Conservation (phyloP, 2,797 vertebrate species). For the Pelochelys cantorii region DNA sequence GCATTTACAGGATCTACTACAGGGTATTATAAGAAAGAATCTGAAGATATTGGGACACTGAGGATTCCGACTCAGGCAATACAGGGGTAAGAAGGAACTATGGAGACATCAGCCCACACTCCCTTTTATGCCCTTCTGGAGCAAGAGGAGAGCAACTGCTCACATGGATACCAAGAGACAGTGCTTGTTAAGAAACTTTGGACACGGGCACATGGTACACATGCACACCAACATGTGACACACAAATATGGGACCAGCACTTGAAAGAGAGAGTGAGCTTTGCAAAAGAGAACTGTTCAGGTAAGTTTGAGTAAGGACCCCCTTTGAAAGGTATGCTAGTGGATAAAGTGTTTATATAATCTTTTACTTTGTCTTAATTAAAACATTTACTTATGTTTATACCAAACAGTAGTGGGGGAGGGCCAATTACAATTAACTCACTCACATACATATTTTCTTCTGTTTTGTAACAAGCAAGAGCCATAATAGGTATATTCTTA, state of each 20-base stretch:
- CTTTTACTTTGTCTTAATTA: not conserved
- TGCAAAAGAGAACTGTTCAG: not conserved
- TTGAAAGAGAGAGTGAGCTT: not conserved
- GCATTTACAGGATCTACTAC: not conserved
- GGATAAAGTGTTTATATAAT: not conserved
- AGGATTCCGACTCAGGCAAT: not conserved
- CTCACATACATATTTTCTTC: not conserved
- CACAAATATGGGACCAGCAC: not conserved
- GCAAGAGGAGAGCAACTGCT: not conserved
- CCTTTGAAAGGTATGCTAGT: not conserved
- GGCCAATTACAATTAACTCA: not conserved
- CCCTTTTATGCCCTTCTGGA: not conserved
- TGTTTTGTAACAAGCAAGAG: not conserved
- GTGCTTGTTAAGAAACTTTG: not conserved
- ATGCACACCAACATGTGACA: not conserved
- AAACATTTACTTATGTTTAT: not conserved
- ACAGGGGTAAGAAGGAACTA: not conserved
- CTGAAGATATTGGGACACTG: not conserved
- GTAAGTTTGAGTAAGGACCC: not conserved
- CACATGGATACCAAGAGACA: not conserved
- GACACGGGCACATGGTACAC: not conserved
- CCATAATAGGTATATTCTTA: not conserved
- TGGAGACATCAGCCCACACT: not conserved
- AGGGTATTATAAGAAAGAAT: not conserved
- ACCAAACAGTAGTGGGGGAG: not conserved